phyloP scores from a whole-genome alignment of 2,797 vertebrate genomes.

The Tarsius wallacei region DNA sequence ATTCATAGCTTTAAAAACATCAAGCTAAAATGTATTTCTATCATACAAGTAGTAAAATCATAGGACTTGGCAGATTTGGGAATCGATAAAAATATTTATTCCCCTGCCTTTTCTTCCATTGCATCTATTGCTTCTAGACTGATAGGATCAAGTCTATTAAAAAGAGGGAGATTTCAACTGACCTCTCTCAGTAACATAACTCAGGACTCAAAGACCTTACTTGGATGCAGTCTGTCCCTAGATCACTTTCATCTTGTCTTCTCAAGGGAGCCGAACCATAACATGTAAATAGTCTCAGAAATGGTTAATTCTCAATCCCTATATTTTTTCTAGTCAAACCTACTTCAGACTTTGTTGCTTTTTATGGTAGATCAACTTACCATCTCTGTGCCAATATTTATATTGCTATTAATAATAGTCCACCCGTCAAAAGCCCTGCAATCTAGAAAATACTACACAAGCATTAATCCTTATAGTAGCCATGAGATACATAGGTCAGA shows the following conservation, averaged over 20 bases:
- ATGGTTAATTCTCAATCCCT: neutral
- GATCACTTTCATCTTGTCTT: neutral
- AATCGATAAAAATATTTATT: neutral
- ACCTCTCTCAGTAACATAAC: neutral
- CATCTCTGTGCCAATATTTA: neutral
- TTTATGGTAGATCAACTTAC: neutral
- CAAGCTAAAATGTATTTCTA: conserved; percentile 23
- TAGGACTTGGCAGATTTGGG: neutral
- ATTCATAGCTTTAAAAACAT: neutral
- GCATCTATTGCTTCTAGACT: neutral
- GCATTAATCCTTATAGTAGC: neutral
- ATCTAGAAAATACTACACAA: neutral
- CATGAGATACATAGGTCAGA: neutral
- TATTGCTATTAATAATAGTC: neutral
- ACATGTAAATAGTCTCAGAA: neutral
- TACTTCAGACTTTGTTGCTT: neutral
- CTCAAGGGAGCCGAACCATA: neutral
- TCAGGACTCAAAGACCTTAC: neutral
- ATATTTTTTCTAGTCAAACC: neutral
- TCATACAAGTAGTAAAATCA: neutral
- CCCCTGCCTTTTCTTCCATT: neutral
- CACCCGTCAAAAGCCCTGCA: neutral
- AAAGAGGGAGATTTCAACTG: neutral
- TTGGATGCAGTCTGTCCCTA: neutral
- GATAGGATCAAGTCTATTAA: neutral